These are phyloP conservation scores for Pantherophis vulpinus DNA, from an alignment of 2,797 vertebrate species.

Conservation along the genomic window DNA sequence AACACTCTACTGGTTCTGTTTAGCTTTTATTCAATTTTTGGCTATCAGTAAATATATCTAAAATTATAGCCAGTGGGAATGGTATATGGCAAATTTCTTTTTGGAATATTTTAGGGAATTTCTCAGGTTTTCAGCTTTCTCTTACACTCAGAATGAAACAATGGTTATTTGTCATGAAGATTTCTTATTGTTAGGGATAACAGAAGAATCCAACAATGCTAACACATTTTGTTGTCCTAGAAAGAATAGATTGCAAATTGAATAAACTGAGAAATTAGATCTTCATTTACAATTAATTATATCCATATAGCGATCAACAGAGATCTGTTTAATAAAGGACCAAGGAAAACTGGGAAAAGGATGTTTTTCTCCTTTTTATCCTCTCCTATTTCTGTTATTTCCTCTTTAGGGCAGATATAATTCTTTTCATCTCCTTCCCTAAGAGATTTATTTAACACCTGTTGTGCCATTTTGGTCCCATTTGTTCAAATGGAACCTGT, in stretches of 20 bases:
- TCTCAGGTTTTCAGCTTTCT: not conserved
- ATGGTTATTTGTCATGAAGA: not conserved
- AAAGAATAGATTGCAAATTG: not conserved
- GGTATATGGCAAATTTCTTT: not conserved
- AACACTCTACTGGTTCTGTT: not conserved
- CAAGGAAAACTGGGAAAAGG: not conserved
- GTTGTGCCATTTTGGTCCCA: no score
- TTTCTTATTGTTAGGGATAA: not conserved
- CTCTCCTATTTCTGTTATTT: no score
- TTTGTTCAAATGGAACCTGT: no score
- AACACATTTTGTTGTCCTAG: not conserved
- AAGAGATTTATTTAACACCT: no score
- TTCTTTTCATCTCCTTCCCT: no score
- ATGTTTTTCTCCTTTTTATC: no score
- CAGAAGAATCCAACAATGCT: not conserved
- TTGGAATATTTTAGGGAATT: no score
- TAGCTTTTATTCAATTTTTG: not conserved
- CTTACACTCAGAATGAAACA: not conserved
- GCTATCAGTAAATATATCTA: not conserved
- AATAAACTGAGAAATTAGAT: not conserved
- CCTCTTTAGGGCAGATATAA: no score
- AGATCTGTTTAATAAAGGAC: not conserved
- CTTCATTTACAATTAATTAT: not conserved
- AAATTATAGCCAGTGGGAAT: not conserved
- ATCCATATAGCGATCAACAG: not conserved